Evolutionary conservation across 2,113 vertebrate genomes (phyloP), one percentile per base, ranked within the genome.

Genomic region (Origma solitaria): DNA sequence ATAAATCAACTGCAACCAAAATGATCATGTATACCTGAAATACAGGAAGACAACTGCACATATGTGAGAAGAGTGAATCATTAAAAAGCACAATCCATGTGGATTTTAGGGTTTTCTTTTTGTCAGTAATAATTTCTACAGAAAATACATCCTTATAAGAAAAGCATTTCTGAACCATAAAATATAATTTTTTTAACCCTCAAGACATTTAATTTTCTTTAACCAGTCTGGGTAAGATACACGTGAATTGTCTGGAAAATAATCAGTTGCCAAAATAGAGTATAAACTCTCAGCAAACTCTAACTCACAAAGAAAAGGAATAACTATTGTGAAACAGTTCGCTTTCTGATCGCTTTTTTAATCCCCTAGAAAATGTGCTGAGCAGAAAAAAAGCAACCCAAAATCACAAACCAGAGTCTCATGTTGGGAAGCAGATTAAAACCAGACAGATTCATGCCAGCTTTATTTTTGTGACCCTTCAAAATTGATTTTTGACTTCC

Each of bases 351-450:
- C 21, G 8, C 44, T 73, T 82, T 89, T 84, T 75, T 58, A 92
- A 85, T 84, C 42, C 49, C 47, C 47, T 31, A 58, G 53, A 86
- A 94, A 97, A 96, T 93, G 50, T 95, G 94, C 95, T 93, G 94
- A 95, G 92, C 71, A 50, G 80, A 77, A 94, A 80, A 70, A 94
- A 75, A 61, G 5, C 38, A 94, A 73, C 54, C 76, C 54, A 73
- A 92, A 97, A 94, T 95, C 68, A 90, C 54, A 88, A 95, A 64
- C 79, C 88, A 90, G 79, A 38, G 13, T 47, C 70, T 95, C 79
- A 70, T 93, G 60, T 73, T 77, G 82, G 91, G 54, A 92, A 96
- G 60, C 14, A 83, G 82, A 95, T 95, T 83, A 66, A 95, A 93
- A 97, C 86, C 94, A 96, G 57, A 65, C 15, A 83, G 53, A 83